A percentile compares a stretch with the other conserved stretches of the same genome.
phyloP scores from a whole-genome alignment of 1,140 invertebrate species.

The Drosophila sulfurigaster region DNA sequence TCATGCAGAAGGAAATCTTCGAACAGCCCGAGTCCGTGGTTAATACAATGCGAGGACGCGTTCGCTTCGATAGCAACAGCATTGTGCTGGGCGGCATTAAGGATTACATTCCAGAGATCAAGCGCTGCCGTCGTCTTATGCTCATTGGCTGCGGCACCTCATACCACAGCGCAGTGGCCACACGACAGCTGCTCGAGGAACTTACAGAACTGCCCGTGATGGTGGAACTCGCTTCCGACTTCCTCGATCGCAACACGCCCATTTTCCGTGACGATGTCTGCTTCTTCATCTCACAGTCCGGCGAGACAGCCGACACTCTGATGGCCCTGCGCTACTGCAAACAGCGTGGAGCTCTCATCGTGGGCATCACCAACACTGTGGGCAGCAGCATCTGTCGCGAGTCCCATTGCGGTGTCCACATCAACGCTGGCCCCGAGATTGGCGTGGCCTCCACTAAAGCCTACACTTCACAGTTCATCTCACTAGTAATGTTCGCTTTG shows the following conservation, averaged over 20 bases:
- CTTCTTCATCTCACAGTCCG: slow-evolving; percentile 99
- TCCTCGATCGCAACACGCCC: slow-evolving; percentile 98
- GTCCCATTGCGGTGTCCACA: slow-evolving; percentile 99
- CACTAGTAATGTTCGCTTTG: slow-evolving; percentile 98
- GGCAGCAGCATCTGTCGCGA: slow-evolving; percentile 99
- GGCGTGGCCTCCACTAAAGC: slow-evolving; percentile 99
- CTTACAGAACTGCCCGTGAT: slow-evolving; percentile 99
- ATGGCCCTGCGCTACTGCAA: slow-evolving; percentile 99
- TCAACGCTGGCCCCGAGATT: slow-evolving; percentile 99
- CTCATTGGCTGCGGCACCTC: slow-evolving; percentile 99
- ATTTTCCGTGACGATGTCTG: slow-evolving; percentile 99
- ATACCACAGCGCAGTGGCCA: slow-evolving; percentile 99
- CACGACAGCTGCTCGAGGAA: slow-evolving; percentile 98
- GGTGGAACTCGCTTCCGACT: slow-evolving; percentile 99
- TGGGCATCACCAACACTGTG: slow-evolving; percentile 95
- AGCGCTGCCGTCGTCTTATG: slow-evolving; percentile 97
- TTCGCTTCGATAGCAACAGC: slow-evolving; percentile 92
- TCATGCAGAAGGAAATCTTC: slow-evolving; percentile 99
- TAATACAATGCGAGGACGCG: slow-evolving; percentile 99
- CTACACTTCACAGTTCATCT: slow-evolving; percentile 99
- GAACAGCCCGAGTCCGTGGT: slow-evolving; percentile 99
- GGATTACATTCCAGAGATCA: slow-evolving; percentile 98
- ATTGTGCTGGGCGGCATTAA: slow-evolving; percentile 89
- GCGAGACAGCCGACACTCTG: slow-evolving; percentile 99
- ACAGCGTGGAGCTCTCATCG: slow-evolving; percentile 96